These are phyloP conservation scores for Eulemur coronatus DNA, from an alignment of 2,797 vertebrate genomes.

Conservation along the genomic window DNA sequence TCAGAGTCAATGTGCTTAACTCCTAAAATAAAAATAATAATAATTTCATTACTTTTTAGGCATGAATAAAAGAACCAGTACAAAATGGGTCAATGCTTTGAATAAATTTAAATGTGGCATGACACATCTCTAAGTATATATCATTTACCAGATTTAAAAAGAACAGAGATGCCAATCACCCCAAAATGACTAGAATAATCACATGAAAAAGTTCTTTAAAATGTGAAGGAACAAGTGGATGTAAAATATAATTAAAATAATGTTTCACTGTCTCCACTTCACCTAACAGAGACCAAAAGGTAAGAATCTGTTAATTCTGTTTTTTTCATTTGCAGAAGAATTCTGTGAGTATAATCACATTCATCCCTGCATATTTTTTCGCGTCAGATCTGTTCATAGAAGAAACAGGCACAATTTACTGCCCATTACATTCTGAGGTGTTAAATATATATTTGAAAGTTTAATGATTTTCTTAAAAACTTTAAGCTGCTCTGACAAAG, in stretches of 20 bases:
- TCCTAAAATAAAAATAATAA: neutral
- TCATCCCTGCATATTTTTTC: neutral
- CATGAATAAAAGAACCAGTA: neutral
- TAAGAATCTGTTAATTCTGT: neutral
- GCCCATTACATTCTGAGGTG: neutral
- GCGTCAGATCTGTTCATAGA: neutral
- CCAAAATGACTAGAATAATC: neutral
- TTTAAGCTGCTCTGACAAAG: neutral
- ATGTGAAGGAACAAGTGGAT: neutral
- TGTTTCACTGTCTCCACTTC: neutral
- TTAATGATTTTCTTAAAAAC: neutral
- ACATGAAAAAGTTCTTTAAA: neutral
- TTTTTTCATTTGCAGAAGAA: neutral
- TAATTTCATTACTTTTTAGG: neutral
- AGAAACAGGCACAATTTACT: neutral
- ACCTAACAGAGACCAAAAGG: neutral
- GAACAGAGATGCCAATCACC: slow-evolving; percentile 20
- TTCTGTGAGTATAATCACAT: neutral
- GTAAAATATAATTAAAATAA: neutral
- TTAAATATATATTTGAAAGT: neutral
- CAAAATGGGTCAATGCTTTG: neutral
- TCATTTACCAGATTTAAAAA: slow-evolving; percentile 41
- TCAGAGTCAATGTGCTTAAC: neutral
- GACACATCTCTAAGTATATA: neutral
- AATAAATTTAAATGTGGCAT: neutral